These are phyloP conservation scores for Pangasius mekongensis DNA, from an alignment of 2,797 vertebrate genomes.

Conservation along the genomic window DNA sequence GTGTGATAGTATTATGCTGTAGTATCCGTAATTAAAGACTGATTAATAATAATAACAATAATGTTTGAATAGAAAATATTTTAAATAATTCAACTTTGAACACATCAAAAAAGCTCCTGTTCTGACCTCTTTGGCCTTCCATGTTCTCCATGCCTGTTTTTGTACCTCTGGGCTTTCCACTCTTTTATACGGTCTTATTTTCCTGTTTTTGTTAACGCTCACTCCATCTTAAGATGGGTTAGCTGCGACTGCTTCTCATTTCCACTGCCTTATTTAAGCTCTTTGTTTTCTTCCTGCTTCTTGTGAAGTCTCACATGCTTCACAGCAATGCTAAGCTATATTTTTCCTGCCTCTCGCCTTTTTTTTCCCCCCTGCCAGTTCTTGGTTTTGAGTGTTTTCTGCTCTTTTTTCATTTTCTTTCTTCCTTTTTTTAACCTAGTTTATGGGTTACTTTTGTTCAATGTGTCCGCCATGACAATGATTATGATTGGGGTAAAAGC, in stretches of 20 bases:
- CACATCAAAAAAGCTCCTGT: background rate
- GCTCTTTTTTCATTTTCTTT: background rate
- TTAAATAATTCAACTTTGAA: background rate
- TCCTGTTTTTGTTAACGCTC: slow-evolving; percentile 13
- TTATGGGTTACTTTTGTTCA: background rate
- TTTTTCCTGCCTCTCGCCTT: background rate
- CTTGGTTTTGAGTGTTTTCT: slow-evolving; percentile 1
- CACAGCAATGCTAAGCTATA: slow-evolving; percentile 1
- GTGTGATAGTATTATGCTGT: background rate
- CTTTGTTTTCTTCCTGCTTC: slow-evolving; percentile 26
- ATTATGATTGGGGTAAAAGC: background rate
- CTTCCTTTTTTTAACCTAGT: background rate
- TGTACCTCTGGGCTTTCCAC: slow-evolving; percentile 15
- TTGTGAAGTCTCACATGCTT: slow-evolving; percentile 27
- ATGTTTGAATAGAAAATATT: background rate
- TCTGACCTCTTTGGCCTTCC: background rate
- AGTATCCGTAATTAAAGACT: background rate
- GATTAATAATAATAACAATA: background rate
- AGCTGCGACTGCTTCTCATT: slow-evolving; percentile 12
- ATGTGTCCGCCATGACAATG: background rate
- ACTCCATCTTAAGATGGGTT: slow-evolving; percentile 20
- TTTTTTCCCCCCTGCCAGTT: background rate
- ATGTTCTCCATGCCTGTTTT: background rate
- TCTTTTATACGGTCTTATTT: slow-evolving; percentile 10
- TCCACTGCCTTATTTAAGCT: slow-evolving; percentile 26